Conservation (phyloP, 2,888 invertebrate species). For the Eristalis arbustorum region DNA sequence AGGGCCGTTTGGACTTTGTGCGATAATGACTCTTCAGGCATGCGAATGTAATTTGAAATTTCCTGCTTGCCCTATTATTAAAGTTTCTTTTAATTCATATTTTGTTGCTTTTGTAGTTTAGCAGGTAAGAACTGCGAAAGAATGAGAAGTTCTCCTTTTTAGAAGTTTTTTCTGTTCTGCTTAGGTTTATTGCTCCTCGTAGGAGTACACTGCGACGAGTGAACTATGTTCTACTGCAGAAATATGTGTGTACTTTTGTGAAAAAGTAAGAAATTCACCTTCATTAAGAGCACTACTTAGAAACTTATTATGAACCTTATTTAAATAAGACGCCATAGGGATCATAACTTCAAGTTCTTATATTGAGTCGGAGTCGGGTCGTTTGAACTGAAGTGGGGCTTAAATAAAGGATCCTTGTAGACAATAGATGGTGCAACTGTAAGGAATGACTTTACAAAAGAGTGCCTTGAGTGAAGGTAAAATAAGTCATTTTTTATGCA, state of each 20-base stretch:
- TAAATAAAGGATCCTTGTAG: neutral
- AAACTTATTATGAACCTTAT: neutral
- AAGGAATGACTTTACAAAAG: neutral
- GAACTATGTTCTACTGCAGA: neutral
- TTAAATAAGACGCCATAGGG: neutral
- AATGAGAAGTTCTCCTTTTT: neutral
- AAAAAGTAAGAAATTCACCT: neutral
- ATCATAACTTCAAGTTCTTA: neutral
- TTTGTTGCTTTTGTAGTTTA: conserved; percentile 1
- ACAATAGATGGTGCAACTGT: neutral
- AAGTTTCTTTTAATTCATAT: conserved; percentile 14
- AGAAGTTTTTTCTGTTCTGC: neutral
- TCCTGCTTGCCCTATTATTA: conserved; percentile 13
- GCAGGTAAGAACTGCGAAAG: neutral
- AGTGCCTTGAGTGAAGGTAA: no score
- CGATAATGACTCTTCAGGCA: conserved; percentile 8
- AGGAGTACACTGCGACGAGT: neutral
- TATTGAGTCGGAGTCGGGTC: neutral
- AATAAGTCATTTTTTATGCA: no score
- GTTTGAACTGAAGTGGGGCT: neutral
- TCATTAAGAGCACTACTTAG: neutral
- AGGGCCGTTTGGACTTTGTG: conserved; percentile 4
- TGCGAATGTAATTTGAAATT: conserved; percentile 14
- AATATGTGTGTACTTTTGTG: neutral
- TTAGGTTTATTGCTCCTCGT: neutral